Base-by-base conservation (phyloP, 2,797 vertebrate species). In the Anguilla marmorata region DNA sequence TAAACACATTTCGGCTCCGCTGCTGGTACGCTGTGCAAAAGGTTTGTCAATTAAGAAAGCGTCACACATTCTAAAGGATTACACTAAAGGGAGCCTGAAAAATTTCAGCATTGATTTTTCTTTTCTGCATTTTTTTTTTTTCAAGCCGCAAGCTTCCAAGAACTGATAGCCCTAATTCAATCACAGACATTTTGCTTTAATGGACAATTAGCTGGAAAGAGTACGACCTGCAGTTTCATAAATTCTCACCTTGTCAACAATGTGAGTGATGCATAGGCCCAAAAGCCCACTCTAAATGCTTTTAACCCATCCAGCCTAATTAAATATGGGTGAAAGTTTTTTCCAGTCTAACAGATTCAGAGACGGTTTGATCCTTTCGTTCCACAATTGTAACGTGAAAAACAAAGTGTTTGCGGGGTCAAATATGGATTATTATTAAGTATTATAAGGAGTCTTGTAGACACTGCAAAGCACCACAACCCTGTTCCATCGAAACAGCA, bases 181-280 rank as follows among this genome's bases (percentile, higher is more conserved):
- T 76, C 86, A 82, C 56, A 50, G 87, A 69, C 80, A 74, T 84
- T 92, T 92, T 93, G 93, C 94, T 94, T 94, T 95, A 94, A 93
- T 88, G 90, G 80, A 88, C 92, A 95, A 94, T 95, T 95, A 95
- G 91, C 87, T 90, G 89, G 93, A 94, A 91, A 91, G 93, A 90
- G 89, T 89, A 90, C 91, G 89, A 86, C 92, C 89, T 92, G 90
- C 89, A 85, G 84, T 88, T 90, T 27, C 86, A 89, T 88, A 91
- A 83, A 85, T 87, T 56, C 33, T 90, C 91, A 85, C 69, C 83
- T 84, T 83, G 90, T 91, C 88, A 88, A 84, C 60, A 8, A 79
- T 87, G 85, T 88, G 87, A 85, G 21, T 66, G 89, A 54, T 14
- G 85, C 86, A 88, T 54, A 85, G 16, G 24, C 79, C 50, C 1